Base-by-base conservation (phyloP, 1,140 invertebrate genomes). In the Heliconius melpomene region DNA sequence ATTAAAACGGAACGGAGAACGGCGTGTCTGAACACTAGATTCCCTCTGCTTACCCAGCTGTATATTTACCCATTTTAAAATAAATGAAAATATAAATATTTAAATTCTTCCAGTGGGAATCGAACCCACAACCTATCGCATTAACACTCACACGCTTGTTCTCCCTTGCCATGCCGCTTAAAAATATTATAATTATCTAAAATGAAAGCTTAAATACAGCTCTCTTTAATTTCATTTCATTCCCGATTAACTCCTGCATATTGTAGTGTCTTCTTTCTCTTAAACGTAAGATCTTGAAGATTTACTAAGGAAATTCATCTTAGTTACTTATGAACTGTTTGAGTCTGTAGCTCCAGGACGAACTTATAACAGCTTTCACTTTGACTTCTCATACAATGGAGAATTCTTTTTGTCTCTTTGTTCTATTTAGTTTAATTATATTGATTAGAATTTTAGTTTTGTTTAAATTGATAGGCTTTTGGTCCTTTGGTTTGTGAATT, bases 311-410 rank as follows among this genome's bases (percentile, higher is more conserved):
- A 60, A 60, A 60, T 60, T 60, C 54, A 8, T 23, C 54, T 60
- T 60, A 60, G 54, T 60, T 60, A 60, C 54, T 60, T 60, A 26
- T 60, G 54, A 60, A 60, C n/a, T 60, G 54, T 60, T 26, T 60
- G 54, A 60, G 54, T 60, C 54, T 60, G n/a, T 1, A 60, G 11
- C 8, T 60, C n/a, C n/a, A 23, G 3, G 54, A 60, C 54, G 54
- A 60, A 60, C 11, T 60, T 60, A 60, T 60, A 60, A 60, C 23
- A 60, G 54, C 54, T n/a, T 38, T 60, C 7, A 60, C n/a, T 60
- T 60, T 60, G 7, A 60, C 20, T 60, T 60, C n/a, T 60, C 54
- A 23, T 60, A 60, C n/a, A 20, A 9, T 9, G 8, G 7, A 60
- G 7, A 60, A 23, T 23, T n/a, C 54, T 20, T 60, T 23, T 60